Evolutionary conservation across 2,797 vertebrate species (phyloP).

Genomic region (Apogon talboti): DNA sequence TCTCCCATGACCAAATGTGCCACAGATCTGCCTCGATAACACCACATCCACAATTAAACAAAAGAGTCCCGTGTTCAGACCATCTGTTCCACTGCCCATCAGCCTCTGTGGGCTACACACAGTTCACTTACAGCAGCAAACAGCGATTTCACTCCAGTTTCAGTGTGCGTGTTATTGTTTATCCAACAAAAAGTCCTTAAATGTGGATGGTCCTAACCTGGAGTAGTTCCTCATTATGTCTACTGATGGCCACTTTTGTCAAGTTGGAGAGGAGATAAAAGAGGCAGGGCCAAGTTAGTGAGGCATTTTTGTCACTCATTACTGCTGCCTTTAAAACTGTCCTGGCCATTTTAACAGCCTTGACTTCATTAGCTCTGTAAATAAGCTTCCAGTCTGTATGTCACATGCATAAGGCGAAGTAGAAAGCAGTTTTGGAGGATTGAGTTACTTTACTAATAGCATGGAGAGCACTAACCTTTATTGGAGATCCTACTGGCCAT

Average conservation of each 20-base stretch:
- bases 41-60: slow-evolving; percentile 72
- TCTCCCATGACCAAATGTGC: slow-evolving; percentile 49
- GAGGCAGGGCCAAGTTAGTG: slow-evolving; percentile 41
- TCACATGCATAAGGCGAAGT: slow-evolving; percentile 73
- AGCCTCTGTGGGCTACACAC: slow-evolving; percentile 30
- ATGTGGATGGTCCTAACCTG: slow-evolving; percentile 33
- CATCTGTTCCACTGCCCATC: slow-evolving; percentile 57
- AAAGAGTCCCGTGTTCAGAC: slow-evolving; percentile 49
- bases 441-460: slow-evolving; percentile 78
- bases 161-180: slow-evolving; percentile 49
- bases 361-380: slow-evolving; percentile 83
- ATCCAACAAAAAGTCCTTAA: slow-evolving; percentile 43
- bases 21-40: slow-evolving; percentile 51
- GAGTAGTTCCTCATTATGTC: slow-evolving; percentile 36
- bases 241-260: slow-evolving; percentile 30
- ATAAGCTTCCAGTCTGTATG: slow-evolving; percentile 75
- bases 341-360: slow-evolving; percentile 75
- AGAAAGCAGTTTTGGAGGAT: slow-evolving; percentile 72
- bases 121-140: slow-evolving; percentile 27
- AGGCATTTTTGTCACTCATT: slow-evolving; percentile 68
- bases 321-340: slow-evolving; percentile 72
- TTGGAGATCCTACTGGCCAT: slow-evolving; percentile 82
- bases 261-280: slow-evolving; percentile 49
- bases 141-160: slow-evolving; percentile 28
- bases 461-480: slow-evolving; percentile 78